Conservation (phyloP, 37 sponge, comb jelly and placozoan genomes). For the Aphrocallistes beatrix region DNA sequence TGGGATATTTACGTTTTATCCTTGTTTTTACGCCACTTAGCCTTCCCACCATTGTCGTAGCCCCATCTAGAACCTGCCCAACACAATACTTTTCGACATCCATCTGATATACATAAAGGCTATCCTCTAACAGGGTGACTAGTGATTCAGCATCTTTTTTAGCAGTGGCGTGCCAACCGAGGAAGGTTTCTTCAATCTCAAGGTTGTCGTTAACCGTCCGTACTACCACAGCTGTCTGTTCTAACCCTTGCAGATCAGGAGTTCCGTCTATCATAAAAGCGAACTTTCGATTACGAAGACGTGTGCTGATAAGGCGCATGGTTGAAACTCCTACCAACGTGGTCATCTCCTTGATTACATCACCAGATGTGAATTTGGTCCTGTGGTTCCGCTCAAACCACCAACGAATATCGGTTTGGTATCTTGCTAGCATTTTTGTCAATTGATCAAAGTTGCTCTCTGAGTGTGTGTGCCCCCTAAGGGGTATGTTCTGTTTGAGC, state of each 20-base stretch:
- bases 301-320: background rate
- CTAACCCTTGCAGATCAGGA: background rate
- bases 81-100: slow-evolving; percentile 5
- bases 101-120: background rate
- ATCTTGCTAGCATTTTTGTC: background rate
- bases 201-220: slow-evolving; percentile 8
- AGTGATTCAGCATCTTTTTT: background rate
- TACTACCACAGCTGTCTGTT: background rate
- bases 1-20: background rate
- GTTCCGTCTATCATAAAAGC: background rate
- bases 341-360: background rate
- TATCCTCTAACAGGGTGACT: background rate
- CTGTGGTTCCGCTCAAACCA: background rate
- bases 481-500: background rate
- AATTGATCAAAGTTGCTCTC: background rate
- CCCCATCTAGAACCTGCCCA: slow-evolving; percentile 17
- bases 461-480: background rate
- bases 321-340: background rate
- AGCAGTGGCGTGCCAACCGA: background rate
- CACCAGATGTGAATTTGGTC: background rate
- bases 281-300: background rate
- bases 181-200: background rate
- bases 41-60: background rate
- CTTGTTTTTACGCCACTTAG: slow-evolving; percentile 9
- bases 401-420: background rate